Evolutionary conservation across 2,888 invertebrate species (phyloP).

Genomic region (Galerucella nymphaeae): DNA sequence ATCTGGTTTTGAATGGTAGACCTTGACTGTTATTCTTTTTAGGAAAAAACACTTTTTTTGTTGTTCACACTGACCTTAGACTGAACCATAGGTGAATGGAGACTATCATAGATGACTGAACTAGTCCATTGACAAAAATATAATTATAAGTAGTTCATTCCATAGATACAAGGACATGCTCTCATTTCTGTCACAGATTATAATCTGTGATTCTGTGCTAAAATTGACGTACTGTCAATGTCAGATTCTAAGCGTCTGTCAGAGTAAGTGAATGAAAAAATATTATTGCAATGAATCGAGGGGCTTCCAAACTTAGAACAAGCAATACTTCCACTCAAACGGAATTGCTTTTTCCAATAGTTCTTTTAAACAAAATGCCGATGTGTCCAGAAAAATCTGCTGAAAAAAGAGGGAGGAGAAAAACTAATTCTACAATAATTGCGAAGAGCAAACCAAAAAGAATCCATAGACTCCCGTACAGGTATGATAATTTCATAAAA

Average conservation of each 20-base stretch:
- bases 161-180: too few relatives aligned
- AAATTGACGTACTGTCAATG: too few relatives aligned
- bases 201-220: too few relatives aligned
- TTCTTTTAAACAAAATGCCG: neutral
- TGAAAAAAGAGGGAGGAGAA: neutral
- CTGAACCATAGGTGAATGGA: too few relatives aligned
- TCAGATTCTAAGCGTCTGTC: neutral
- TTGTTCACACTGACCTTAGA: too few relatives aligned
- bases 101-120: too few relatives aligned
- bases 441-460: neutral
- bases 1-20: too few relatives aligned
- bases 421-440: neutral
- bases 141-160: too few relatives aligned
- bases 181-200: too few relatives aligned
- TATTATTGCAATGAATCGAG: neutral
- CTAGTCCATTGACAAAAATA: too few relatives aligned
- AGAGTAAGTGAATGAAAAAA: neutral
- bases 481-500: neutral
- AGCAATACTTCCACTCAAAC: neutral
- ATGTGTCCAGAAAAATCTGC: neutral
- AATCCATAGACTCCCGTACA: neutral
- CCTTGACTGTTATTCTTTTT: too few relatives aligned
- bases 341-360: neutral
- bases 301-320: neutral
- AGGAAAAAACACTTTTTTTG: too few relatives aligned